Conservation (phyloP, 2,797 vertebrate species). For the Crenichthys baileyi region DNA sequence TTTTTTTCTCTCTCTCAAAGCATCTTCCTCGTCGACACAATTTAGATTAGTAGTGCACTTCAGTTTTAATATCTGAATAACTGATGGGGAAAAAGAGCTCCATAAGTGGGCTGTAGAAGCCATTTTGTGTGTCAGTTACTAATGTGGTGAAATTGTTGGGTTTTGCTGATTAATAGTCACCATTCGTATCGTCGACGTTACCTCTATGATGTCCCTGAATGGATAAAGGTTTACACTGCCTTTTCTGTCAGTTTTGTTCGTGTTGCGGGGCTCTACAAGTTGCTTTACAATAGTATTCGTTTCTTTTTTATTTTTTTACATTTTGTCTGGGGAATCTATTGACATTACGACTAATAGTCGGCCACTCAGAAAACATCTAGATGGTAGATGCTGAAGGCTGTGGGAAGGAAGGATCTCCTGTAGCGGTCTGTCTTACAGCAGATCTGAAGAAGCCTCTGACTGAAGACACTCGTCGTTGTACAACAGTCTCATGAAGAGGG, state of each 20-base stretch:
- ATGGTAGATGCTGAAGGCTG: no score
- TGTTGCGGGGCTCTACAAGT: no score
- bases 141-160: constrained; percentile 51
- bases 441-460: no score
- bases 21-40: constrained; percentile 21
- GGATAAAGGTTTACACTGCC: constrained; percentile 19
- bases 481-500: no score
- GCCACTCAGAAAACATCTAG: neutral
- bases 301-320: neutral
- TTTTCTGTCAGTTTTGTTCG: constrained; percentile 18
- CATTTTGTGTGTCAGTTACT: constrained; percentile 80
- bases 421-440: no score
- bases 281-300: neutral
- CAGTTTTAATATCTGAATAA: constrained; percentile 59
- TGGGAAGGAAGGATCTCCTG: no score
- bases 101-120: constrained; percentile 69
- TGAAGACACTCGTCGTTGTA: no score
- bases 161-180: constrained; percentile 31
- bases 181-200: neutral
- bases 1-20: neutral
- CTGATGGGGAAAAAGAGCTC: constrained; percentile 73
- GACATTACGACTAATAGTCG: neutral
- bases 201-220: neutral
- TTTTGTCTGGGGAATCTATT: neutral
- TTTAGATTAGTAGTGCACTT: constrained; percentile 64